Conservation (phyloP, 2,113 vertebrate species). For the Candoia aspera region DNA sequence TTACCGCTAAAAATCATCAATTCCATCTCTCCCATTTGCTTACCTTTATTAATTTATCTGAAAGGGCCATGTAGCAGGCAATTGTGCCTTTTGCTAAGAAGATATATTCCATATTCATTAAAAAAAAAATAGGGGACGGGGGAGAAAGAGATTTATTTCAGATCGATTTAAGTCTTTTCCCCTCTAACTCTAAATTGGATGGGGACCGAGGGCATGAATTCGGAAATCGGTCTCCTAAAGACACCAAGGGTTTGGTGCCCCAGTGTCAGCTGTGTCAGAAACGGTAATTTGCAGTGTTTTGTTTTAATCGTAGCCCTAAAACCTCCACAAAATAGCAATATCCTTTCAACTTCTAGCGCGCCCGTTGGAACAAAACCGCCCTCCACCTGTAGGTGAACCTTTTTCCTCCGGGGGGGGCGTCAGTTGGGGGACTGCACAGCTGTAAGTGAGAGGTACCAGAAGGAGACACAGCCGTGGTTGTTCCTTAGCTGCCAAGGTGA, state of each 20-base stretch:
- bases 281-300: neutral
- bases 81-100: neutral
- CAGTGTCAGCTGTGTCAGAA: neutral
- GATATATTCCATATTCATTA: neutral
- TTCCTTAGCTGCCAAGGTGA: neutral
- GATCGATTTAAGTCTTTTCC: neutral
- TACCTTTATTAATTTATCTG: neutral
- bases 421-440: neutral
- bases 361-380: neutral
- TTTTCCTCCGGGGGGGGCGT: neutral
- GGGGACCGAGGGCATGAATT: neutral
- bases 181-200: neutral
- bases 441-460: neutral
- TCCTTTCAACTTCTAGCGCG: neutral
- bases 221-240: neutral
- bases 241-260: neutral
- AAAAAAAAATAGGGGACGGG: neutral
- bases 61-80: neutral
- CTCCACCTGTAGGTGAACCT: neutral
- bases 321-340: neutral
- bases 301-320: neutral
- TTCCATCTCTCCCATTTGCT: neutral
- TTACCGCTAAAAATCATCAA: neutral
- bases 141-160: neutral
- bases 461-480: neutral